These are phyloP conservation scores for Brachionus sp. DNA, from an alignment of 1,140 invertebrate species.

Conservation along the genomic window DNA sequence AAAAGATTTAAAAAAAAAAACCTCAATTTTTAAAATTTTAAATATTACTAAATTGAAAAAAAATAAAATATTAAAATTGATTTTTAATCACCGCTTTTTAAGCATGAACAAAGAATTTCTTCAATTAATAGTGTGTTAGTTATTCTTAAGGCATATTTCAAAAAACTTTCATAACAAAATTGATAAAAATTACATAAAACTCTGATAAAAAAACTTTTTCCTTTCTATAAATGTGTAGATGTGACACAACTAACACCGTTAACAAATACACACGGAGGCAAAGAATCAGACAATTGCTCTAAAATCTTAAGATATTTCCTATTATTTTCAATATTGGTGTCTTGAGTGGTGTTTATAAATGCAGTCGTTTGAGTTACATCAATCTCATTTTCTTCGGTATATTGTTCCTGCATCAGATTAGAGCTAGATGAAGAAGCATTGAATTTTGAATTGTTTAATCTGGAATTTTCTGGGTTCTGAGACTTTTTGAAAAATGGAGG, in stretches of 20 bases:
- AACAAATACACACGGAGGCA: constrained; percentile 43
- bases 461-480: not conserved
- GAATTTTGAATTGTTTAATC: not conserved
- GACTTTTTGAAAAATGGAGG: not conserved
- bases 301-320: not conserved
- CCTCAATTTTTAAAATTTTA: not conserved
- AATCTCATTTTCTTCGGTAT: not conserved
- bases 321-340: constrained; percentile 28
- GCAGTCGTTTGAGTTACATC: not conserved
- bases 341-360: constrained; percentile 35
- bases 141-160: not conserved
- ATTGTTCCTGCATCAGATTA: constrained; percentile 24
- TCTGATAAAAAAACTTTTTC: not conserved
- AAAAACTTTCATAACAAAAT: constrained; percentile 11
- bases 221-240: constrained; percentile 41
- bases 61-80: not conserved
- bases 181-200: constrained; percentile 1
- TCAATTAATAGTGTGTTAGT: not conserved
- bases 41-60: not conserved
- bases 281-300: not conserved
- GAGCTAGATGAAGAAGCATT: not conserved
- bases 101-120: not conserved
- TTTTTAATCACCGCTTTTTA: not conserved
- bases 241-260: constrained; percentile 44
- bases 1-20: not conserved